These are phyloP conservation scores for Zaprionus inermis DNA, from an alignment of 1,140 invertebrate genomes.

Conservation along the genomic window DNA sequence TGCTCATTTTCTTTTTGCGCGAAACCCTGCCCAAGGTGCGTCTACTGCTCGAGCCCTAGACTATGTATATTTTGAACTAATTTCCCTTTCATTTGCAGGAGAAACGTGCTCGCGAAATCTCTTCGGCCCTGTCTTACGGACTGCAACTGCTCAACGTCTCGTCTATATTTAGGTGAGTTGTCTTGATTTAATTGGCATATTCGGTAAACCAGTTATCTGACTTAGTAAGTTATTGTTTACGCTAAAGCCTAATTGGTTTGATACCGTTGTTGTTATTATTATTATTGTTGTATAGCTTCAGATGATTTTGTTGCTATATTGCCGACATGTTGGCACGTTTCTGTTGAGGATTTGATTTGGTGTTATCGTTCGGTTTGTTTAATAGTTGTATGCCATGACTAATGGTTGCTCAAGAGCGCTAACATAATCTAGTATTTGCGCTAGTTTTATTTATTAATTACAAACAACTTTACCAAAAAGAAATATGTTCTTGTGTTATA, in stretches of 20 bases:
- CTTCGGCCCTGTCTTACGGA: conserved; percentile 88
- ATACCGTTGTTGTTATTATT: background rate
- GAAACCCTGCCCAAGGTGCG: conserved; percentile 92
- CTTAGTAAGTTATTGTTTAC: conserved; percentile 18
- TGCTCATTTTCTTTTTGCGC: conserved; percentile 90
- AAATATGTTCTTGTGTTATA: background rate
- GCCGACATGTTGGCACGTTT: conserved; percentile 38
- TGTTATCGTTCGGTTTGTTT: conserved; percentile 38
- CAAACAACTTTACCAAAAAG: background rate
- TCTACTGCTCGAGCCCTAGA: background rate
- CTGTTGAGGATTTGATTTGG: conserved; percentile 20
- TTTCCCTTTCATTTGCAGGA: conserved; percentile 85
- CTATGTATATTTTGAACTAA: background rate
- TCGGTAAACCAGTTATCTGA: conserved; percentile 33
- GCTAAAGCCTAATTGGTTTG: conserved; percentile 46
- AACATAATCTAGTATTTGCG: background rate
- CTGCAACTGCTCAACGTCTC: conserved; percentile 86
- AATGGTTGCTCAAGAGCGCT: background rate
- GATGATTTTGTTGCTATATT: conserved; percentile 34
- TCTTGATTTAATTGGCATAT: conserved; percentile 58
- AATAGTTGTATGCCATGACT: conserved; percentile 26
- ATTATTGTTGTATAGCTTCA: conserved; percentile 6
- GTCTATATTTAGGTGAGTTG: conserved; percentile 82
- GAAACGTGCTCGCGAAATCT: conserved; percentile 77
- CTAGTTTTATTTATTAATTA: background rate